phyloP scores from a whole-genome alignment of 2,113 vertebrate genomes.

The Natator depressus region DNA sequence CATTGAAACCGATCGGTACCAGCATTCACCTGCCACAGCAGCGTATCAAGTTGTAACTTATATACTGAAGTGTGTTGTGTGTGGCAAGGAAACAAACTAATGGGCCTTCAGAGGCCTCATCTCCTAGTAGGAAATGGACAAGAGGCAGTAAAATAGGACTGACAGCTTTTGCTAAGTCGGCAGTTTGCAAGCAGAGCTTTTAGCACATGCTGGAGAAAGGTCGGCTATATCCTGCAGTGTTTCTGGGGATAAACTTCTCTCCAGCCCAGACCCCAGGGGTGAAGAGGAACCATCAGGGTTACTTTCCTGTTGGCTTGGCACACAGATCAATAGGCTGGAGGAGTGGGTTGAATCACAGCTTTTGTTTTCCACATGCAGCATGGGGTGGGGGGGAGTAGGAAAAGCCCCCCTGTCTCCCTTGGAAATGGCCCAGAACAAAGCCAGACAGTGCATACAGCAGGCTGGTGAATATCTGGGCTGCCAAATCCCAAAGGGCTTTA shows the following conservation, averaged over 20 bases:
- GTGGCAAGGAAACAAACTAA: background rate
- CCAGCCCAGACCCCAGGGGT: background rate
- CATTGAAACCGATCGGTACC: background rate
- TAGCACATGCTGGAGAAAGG: background rate
- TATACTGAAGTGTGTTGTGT: fast-evolving
- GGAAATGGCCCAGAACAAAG: background rate
- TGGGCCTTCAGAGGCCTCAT: background rate
- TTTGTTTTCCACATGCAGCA: background rate
- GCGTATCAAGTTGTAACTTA: background rate
- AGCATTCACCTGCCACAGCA: conserved; percentile 40
- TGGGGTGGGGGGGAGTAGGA: background rate
- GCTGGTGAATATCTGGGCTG: fast-evolving
- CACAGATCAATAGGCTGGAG: background rate
- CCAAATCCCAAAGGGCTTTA: background rate
- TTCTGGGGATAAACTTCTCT: background rate
- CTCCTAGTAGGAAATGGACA: background rate
- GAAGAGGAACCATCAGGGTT: background rate
- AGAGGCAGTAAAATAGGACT: background rate
- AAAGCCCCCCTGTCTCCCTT: background rate
- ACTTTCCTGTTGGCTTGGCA: background rate
- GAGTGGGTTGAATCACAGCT: background rate
- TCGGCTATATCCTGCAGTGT: conserved; percentile 19
- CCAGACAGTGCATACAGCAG: background rate
- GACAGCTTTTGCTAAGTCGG: conserved; percentile 35
- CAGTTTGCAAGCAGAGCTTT: conserved; percentile 34